Percentiles rank a stretch among this genome's conserved stretches.
These are phyloP conservation scores for Melitaea athalia DNA, from an alignment of 2,888 invertebrate genomes.

Conservation along the genomic window DNA sequence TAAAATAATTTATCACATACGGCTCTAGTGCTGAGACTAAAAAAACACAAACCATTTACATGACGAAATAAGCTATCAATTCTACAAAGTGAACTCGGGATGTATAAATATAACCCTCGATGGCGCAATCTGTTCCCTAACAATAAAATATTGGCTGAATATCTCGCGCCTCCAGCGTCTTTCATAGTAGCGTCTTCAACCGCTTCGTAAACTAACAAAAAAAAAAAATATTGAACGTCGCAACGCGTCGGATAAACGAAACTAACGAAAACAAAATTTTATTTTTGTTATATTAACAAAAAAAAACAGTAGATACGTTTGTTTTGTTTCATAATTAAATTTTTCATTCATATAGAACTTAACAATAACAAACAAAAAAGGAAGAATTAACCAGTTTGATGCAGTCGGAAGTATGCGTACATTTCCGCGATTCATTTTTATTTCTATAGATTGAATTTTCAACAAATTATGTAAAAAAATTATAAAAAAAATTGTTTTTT, in stretches of 20 bases:
- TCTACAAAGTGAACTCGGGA: slow-evolving; percentile 35
- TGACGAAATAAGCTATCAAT: slow-evolving; percentile 41
- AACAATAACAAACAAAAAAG: too few species aligned
- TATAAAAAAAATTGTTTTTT: too few species aligned
- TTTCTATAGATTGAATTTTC: not conserved
- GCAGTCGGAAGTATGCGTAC: too few species aligned
- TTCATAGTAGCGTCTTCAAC: slow-evolving; percentile 23
- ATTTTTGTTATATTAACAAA: too few species aligned
- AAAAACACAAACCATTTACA: slow-evolving; percentile 33
- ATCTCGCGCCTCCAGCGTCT: slow-evolving; percentile 32
- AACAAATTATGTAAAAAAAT: too few species aligned
- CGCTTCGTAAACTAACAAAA: slow-evolving; percentile 1
- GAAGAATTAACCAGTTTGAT: too few species aligned
- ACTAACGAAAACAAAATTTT: not conserved
- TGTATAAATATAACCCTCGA: slow-evolving; percentile 41
- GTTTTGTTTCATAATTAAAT: too few species aligned
- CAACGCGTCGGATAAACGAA: too few species aligned
- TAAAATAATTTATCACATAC: not conserved
- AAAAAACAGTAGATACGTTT: too few species aligned
- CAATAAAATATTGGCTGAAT: slow-evolving; percentile 44
- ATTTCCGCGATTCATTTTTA: too few species aligned
- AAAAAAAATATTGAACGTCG: too few species aligned
- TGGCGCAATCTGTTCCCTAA: slow-evolving; percentile 41
- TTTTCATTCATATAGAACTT: too few species aligned
- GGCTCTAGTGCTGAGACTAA: not conserved